phyloP scores from a whole-genome alignment of 2,113 vertebrate species.

The Eurypyga helias region DNA sequence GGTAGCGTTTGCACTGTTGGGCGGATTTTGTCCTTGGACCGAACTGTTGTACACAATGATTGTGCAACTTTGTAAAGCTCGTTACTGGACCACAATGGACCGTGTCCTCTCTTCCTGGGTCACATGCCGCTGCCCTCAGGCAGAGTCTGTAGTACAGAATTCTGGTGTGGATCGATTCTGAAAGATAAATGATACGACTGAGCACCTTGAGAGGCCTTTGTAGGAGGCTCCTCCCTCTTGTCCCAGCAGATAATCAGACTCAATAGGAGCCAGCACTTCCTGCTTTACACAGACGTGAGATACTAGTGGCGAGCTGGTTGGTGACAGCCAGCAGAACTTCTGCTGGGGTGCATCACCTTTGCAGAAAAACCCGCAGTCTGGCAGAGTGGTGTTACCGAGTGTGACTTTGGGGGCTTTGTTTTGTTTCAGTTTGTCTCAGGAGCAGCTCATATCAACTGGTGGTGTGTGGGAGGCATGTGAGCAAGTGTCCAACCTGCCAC shows the following conservation, averaged over 20 bases:
- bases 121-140: background rate
- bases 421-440: constrained; percentile 81
- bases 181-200: background rate
- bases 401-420: background rate
- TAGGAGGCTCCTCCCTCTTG: background rate
- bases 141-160: background rate
- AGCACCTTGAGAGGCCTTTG: background rate
- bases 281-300: background rate
- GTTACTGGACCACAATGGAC: background rate
- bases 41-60: background rate
- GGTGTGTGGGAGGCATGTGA: constrained; percentile 89
- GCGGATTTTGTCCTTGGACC: background rate
- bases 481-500: constrained; percentile 80
- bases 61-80: background rate
- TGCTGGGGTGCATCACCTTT: background rate
- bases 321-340: background rate
- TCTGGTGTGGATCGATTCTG: background rate
- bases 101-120: background rate
- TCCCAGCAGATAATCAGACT: background rate
- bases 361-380: background rate
- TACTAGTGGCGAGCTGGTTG: background rate
- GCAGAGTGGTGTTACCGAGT: background rate
- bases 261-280: background rate
- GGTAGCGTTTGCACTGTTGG: background rate
- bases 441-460: constrained; percentile 87